Base-by-base conservation (phyloP, 2,113 vertebrate genomes). In the Clarias magur region DNA sequence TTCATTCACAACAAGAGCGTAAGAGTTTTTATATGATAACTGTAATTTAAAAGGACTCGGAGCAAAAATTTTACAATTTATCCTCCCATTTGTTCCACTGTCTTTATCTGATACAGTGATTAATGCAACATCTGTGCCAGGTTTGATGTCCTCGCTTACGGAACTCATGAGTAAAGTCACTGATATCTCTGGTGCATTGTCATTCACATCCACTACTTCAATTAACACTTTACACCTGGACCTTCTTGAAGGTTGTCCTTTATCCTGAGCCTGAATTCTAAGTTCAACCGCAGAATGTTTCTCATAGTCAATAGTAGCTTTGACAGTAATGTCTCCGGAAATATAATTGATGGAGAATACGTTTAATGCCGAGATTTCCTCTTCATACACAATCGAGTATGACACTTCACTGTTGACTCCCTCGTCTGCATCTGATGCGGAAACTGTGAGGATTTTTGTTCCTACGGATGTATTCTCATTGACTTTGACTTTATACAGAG, bases 81-180 rank as follows among this genome's bases (percentile, higher is more conserved):
- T 89, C 83, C 93, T 92, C 56, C 95, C 95, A 2, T 96, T 96
- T 87, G 92, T 91, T 25, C 95, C 94, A 0, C 93, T 92, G 60
- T 96, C 96, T 48, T 94, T 91, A 88, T 96, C 96, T 65, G 82
- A 92, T 56, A 96, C 86, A 84, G 92, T 95, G 48, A 96, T 84
- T n/a, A 96, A 91, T 76, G 96, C 96, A 79, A 96, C 92, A 42
- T 94, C 95, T 0, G 96, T 96, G 65, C 95, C 95, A 67, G 92
- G 88, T 75, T 85, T 80, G 1, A 93, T 91, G 42, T 96, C 94
- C 87, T 97, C 95, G 0, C 93, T 92, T 79, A 96, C 78, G 0
- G 91, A 91, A 83, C 91, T 93, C 63, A 91, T 93, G 16, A 96
- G 91, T 16, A 94, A 94, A 6, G 95, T 91, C 12, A 97, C 34